Base-by-base conservation (phyloP, 2,113 vertebrate species). In the Gulo gulo region DNA sequence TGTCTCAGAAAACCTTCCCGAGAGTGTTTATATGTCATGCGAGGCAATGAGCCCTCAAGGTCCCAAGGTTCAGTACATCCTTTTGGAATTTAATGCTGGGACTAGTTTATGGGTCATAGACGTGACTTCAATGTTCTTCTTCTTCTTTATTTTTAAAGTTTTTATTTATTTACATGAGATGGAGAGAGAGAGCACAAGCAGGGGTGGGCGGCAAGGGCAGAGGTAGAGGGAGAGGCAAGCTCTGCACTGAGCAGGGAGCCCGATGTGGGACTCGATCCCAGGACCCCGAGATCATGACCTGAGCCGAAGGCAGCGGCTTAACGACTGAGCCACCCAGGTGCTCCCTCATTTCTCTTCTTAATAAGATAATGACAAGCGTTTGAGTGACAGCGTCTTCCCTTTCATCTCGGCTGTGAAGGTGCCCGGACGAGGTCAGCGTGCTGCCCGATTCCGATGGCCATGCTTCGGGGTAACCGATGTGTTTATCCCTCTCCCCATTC, bases 281-380 rank as follows among this genome's bases (percentile, higher is more conserved):
- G 63, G 63, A 65, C 63, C 63, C 63, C 3, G 6, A 16, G 6
- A 65, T 65, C 63, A 65, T 34, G 63, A 34, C 63, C 63, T 65
- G 63, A 65, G 63, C 63, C 0, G 6, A 65, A 34, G 63, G 29
- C 63, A 65, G 31, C 34, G 1, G 31, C 14, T 34, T 57, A 23
- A 57, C 6, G 2, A 65, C 31, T 34, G 63, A 65, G 63, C 14
- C 14, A 2, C 63, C 14, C 31, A 16, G 29, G 6, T 2, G 0
- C 31, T 1, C 29, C 29, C 3, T 34, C 63, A 65, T 34, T 59
- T 36, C 36, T 18, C 20, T 34, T 67, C n/a, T 29, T 36, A 82
- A n/a, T 59, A 83, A 83, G 59, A 74, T 21, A 57, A 18, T 23
- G 1, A 45, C 3, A 57, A 61, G 15, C 57, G n/a, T 47, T 79